Evolutionary conservation across 2,888 invertebrate species (phyloP).

Genomic region (Lasioglossum marginatum): DNA sequence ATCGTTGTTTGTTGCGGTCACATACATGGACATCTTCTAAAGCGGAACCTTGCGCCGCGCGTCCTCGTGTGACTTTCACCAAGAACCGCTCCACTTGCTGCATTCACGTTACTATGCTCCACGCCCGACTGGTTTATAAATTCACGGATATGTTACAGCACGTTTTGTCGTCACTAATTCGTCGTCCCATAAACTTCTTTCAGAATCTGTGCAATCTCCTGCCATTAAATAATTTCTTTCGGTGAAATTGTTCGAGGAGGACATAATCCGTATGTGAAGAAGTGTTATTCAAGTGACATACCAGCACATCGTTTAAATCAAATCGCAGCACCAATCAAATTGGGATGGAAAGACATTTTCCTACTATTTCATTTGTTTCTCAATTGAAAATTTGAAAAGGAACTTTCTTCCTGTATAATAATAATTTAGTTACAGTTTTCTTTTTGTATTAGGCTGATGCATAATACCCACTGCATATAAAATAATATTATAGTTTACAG

Average conservation of each 20-base stretch:
- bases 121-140: constrained; percentile 59
- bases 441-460: not conserved
- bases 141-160: constrained; percentile 53
- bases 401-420: not conserved
- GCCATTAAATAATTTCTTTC: not conserved
- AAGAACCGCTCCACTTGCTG: constrained; percentile 79
- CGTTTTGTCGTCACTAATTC: constrained; percentile 20
- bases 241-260: not conserved
- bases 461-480: too few relatives aligned
- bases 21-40: constrained; percentile 54
- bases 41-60: constrained; percentile 35
- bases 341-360: not conserved
- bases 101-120: constrained; percentile 46
- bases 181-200: not conserved
- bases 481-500: too few relatives aligned
- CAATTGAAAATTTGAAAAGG: not conserved
- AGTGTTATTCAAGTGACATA: not conserved
- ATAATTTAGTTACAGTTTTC: not conserved
- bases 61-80: constrained; percentile 67
- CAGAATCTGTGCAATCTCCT: not conserved
- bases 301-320: not conserved
- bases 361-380: not conserved
- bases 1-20: constrained; percentile 40
- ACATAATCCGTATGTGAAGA: not conserved
- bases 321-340: not conserved